These are phyloP conservation scores for Pachypeltis micranthus DNA, from an alignment of 1,140 invertebrate species.

Conservation along the genomic window DNA sequence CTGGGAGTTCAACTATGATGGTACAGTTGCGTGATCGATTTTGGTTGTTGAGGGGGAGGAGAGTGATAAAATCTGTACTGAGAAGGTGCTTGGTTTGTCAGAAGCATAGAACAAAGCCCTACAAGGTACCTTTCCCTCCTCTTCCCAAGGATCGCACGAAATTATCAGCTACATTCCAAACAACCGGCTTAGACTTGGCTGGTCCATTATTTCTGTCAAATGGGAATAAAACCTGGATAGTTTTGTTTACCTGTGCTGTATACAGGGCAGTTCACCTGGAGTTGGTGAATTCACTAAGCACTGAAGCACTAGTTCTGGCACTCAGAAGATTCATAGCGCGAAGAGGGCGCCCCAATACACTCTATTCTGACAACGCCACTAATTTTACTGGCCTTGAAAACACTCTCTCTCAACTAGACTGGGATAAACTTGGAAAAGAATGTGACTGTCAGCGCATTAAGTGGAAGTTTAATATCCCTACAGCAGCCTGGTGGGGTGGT, in stretches of 20 bases:
- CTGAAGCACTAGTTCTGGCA: slow-evolving; percentile 19
- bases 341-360: slow-evolving; percentile 15
- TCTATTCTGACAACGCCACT: slow-evolving; percentile 25
- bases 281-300: slow-evolving; percentile 16
- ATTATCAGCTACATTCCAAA: background rate
- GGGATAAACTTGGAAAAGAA: background rate
- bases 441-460: background rate
- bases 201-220: slow-evolving; percentile 18
- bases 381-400: slow-evolving; percentile 24
- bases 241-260: slow-evolving; percentile 32
- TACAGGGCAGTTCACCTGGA: slow-evolving; percentile 26
- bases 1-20: background rate
- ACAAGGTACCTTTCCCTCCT: background rate
- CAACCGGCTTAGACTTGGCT: slow-evolving; percentile 19
- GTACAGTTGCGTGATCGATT: background rate
- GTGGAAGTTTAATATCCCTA: background rate
- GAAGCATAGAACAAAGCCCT: background rate
- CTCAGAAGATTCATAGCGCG: slow-evolving; percentile 19
- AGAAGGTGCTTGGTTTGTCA: background rate
- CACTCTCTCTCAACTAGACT: background rate
- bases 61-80: background rate
- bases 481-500: background rate
- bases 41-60: background rate
- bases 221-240: slow-evolving; percentile 29
- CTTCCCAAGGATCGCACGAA: background rate